These are phyloP conservation scores for Argyrosomus japonicus DNA, from an alignment of 2,113 vertebrate species.

Conservation along the genomic window DNA sequence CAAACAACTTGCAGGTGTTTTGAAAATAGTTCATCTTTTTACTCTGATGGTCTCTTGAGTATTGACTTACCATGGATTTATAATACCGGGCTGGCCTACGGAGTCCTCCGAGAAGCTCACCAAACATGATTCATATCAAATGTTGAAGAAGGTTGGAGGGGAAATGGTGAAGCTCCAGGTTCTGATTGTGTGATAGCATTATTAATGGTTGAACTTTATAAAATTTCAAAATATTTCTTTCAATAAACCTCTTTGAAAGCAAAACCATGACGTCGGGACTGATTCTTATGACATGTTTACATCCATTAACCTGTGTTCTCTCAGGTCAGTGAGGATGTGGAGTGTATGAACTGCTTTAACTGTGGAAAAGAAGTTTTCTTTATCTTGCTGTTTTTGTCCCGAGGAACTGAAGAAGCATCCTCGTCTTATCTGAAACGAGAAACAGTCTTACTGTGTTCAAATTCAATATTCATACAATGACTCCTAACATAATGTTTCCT, in stretches of 20 bases:
- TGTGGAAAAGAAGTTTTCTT: no score
- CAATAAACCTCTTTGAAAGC: conserved; percentile 87
- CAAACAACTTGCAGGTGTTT: conserved; percentile 5
- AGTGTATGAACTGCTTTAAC: not conserved
- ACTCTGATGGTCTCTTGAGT: conserved; percentile 15
- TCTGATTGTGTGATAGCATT: conserved; percentile 83
- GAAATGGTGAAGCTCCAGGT: conserved; percentile 65
- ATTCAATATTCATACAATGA: not conserved
- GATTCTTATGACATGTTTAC: not conserved
- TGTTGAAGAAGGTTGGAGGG: conserved; percentile 52
- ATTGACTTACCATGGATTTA: conserved; percentile 4
- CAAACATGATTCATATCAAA: conserved; percentile 69
- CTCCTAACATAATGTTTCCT: not conserved
- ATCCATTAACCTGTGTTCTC: not conserved
- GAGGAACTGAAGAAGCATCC: not conserved
- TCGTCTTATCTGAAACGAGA: not conserved
- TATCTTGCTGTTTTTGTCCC: not conserved
- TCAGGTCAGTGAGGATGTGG: not conserved
- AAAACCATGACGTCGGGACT: conserved; percentile 24
- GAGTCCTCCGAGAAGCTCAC: conserved; percentile 38
- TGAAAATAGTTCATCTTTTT: conserved; percentile 4
- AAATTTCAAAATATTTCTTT: conserved; percentile 83
- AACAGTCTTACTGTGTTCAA: not conserved
- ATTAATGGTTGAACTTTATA: conserved; percentile 83
- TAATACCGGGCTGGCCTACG: conserved; percentile 13